A percentile compares a stretch with the other conserved stretches of the same genome.
These are phyloP conservation scores for Tokudaia tokunoshimensis DNA, from an alignment of 2,797 vertebrate genomes.

Conservation along the genomic window DNA sequence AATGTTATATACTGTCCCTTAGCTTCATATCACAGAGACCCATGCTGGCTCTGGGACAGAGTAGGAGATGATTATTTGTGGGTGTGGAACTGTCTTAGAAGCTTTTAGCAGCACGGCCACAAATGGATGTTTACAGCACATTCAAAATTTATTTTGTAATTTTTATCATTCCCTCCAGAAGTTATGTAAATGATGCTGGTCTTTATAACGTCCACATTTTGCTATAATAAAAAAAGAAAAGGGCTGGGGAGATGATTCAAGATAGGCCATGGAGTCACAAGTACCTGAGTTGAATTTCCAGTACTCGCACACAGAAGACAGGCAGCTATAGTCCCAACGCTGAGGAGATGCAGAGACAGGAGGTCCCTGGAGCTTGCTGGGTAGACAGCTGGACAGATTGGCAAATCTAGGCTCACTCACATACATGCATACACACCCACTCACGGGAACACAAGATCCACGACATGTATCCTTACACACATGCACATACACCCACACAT, in stretches of 20 bases:
- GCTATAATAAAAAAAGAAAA: background rate
- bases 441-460: background rate
- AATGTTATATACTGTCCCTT: background rate
- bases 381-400: background rate
- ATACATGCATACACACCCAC: background rate
- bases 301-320: background rate
- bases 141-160: background rate
- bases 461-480: too few relatives aligned
- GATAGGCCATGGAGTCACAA: background rate
- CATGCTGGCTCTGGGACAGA: background rate
- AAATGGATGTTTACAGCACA: background rate
- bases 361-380: background rate
- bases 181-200: background rate
- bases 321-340: background rate
- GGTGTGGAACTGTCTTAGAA: background rate
- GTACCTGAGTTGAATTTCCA: background rate
- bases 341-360: background rate
- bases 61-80: background rate
- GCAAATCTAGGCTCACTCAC: background rate
- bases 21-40: background rate
- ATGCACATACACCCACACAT: background rate
- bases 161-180: constrained; percentile 17
- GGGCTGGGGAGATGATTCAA: background rate
- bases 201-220: background rate
- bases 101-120: background rate